Percentiles rank a stretch among this genome's conserved stretches.
phyloP scores from a whole-genome alignment of 2,797 vertebrate species.

The Poecile montanus region DNA sequence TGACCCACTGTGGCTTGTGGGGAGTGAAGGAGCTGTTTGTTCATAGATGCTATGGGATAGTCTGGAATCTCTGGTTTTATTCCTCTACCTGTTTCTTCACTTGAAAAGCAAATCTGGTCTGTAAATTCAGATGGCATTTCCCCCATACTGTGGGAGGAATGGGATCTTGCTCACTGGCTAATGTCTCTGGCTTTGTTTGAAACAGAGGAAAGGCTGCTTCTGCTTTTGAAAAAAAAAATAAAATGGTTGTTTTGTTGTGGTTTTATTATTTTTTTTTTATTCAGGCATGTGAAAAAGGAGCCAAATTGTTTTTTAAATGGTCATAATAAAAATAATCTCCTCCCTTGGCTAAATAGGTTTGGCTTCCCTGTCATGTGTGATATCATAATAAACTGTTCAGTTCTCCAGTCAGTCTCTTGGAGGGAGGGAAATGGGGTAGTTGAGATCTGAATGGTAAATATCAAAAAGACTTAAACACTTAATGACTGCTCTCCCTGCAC shows the following conservation, averaged over 20 bases:
- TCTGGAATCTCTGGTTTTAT: background rate
- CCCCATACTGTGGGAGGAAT: background rate
- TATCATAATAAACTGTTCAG: constrained; percentile 3
- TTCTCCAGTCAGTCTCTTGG: background rate
- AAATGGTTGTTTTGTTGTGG: background rate
- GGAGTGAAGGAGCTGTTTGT: background rate
- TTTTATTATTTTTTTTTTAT: background rate
- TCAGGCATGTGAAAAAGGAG: background rate
- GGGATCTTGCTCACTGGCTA: background rate
- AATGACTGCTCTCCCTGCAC: background rate
- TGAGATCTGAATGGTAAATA: constrained; percentile 3
- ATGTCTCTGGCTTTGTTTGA: background rate
- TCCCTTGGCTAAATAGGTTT: constrained; percentile 21
- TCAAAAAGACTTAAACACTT: background rate
- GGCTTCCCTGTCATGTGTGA: constrained; percentile 33
- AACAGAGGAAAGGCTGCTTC: background rate
- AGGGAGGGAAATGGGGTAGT: background rate
- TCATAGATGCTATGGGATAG: background rate
- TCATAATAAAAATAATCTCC: constrained; percentile 31
- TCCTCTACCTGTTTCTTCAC: background rate
- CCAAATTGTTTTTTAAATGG: background rate
- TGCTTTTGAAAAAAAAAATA: background rate
- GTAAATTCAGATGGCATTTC: background rate
- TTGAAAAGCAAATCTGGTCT: background rate
- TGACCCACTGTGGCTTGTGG: background rate